A percentile compares a stretch with the other conserved stretches of the same genome.
Conservation (phyloP, 2,888 invertebrate genomes). For the Ormyrus thymus region DNA sequence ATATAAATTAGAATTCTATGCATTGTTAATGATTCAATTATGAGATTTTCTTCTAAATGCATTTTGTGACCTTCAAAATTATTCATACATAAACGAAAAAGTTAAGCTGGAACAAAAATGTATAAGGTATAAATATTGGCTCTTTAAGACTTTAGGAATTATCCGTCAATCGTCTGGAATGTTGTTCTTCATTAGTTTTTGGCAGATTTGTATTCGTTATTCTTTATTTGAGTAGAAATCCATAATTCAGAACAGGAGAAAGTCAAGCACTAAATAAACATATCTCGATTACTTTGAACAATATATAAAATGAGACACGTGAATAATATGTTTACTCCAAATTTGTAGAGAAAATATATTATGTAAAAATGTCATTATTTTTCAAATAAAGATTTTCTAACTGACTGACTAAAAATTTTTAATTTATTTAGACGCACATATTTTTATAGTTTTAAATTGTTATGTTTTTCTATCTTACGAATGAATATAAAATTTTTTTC, state of each 20-base stretch:
- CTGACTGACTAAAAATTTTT: too few relatives aligned
- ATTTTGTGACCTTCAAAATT: constrained; percentile 39
- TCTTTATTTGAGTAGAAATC: constrained; percentile 27
- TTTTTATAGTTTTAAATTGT: too few relatives aligned
- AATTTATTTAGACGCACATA: too few relatives aligned
- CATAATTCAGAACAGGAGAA: constrained; percentile 16
- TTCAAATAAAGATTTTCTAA: too few relatives aligned
- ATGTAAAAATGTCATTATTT: too few relatives aligned
- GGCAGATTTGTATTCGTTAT: constrained; percentile 26
- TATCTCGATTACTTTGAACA: constrained; percentile 12
- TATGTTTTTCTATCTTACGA: too few relatives aligned
- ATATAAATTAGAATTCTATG: constrained; percentile 33
- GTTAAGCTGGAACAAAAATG: constrained; percentile 36
- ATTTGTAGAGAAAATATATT: constrained; percentile 33
- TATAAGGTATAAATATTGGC: constrained; percentile 14
- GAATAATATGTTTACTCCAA: constrained; percentile 25
- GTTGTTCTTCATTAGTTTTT: constrained; percentile 43
- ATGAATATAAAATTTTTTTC: too few relatives aligned
- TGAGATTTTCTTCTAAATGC: constrained; percentile 44
- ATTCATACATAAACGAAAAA: constrained; percentile 13
- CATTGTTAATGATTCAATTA: constrained; percentile 39
- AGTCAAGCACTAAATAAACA: constrained; percentile 12
- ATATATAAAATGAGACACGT: constrained; percentile 8
- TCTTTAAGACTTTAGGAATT: constrained; percentile 46
- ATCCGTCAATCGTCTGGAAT: constrained; percentile 51